Evolutionary conservation across 2,113 vertebrate genomes (phyloP).

Genomic region (Platanista minor): DNA sequence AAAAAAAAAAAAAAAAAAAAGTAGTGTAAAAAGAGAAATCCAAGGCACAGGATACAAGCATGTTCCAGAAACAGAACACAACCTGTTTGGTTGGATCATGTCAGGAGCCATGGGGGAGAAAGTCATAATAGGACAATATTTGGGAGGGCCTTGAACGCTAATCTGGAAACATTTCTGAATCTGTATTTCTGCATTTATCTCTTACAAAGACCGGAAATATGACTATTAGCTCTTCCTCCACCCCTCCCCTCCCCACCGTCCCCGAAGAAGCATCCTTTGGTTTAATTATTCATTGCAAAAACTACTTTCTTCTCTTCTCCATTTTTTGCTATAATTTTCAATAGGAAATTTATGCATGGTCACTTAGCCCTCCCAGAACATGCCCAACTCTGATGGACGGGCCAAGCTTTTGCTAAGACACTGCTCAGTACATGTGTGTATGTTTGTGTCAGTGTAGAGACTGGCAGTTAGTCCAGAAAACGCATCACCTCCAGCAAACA

Average conservation of each 20-base stretch:
- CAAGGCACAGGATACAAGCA: background rate
- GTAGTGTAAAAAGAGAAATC: background rate
- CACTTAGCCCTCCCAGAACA: constrained; percentile 40
- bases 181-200: background rate
- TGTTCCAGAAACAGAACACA: background rate
- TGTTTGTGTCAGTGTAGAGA: constrained; percentile 16
- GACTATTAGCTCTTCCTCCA: background rate
- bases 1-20: too few species aligned
- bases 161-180: background rate
- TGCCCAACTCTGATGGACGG: background rate
- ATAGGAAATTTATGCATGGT: constrained; percentile 9
- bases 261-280: background rate
- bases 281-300: constrained; percentile 22
- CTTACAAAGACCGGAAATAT: background rate
- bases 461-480: constrained; percentile 27
- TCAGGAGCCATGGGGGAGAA: rapidly evolving
- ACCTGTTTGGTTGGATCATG: background rate
- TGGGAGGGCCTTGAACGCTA: background rate
- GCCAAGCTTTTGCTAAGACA: background rate
- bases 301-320: background rate
- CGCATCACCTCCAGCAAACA: constrained; percentile 6
- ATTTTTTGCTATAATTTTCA: constrained; percentile 27
- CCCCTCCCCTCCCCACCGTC: rapidly evolving
- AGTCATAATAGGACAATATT: background rate
- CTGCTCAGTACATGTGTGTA: background rate